A percentile compares a stretch with the other conserved stretches of the same genome.
These are phyloP conservation scores for Heliconius hewitsoni DNA, from an alignment of 1,140 invertebrate genomes.

Conservation along the genomic window DNA sequence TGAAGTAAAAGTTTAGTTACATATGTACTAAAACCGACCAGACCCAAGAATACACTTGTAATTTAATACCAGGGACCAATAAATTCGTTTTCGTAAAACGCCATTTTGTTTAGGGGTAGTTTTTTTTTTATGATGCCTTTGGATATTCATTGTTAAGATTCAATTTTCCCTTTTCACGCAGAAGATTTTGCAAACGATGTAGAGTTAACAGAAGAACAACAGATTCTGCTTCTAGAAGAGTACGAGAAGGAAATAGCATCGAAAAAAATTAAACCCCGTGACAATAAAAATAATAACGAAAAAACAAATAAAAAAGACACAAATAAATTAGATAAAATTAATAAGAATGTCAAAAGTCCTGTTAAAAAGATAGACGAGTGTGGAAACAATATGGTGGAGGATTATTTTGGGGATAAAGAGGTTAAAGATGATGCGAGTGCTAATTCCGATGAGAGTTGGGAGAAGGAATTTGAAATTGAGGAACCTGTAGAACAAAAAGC, in stretches of 20 bases:
- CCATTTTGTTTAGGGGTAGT: background rate
- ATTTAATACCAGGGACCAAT: no score
- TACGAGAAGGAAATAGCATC: slow-evolving; percentile 79
- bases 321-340: slow-evolving; percentile 54
- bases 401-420: slow-evolving; percentile 76
- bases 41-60: no score
- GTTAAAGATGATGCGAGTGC: slow-evolving; percentile 77
- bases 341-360: slow-evolving; percentile 58
- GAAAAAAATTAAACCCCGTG: slow-evolving; percentile 58
- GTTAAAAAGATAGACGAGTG: slow-evolving; percentile 70
- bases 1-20: background rate
- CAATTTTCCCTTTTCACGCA: slow-evolving; percentile 54
- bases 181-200: slow-evolving; percentile 83
- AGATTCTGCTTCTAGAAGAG: slow-evolving; percentile 82
- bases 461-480: slow-evolving; percentile 79
- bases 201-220: slow-evolving; percentile 83
- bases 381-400: slow-evolving; percentile 72
- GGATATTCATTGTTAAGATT: slow-evolving; percentile 25
- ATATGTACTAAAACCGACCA: background rate
- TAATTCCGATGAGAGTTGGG: slow-evolving; percentile 80
- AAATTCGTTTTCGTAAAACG: background rate
- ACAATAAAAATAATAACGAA: slow-evolving; percentile 63
- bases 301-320: slow-evolving; percentile 49
- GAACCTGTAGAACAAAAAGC: slow-evolving; percentile 60
- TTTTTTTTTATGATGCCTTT: background rate